Conservation (phyloP, 2,888 invertebrate genomes). For the Serripes groenlandicus region DNA sequence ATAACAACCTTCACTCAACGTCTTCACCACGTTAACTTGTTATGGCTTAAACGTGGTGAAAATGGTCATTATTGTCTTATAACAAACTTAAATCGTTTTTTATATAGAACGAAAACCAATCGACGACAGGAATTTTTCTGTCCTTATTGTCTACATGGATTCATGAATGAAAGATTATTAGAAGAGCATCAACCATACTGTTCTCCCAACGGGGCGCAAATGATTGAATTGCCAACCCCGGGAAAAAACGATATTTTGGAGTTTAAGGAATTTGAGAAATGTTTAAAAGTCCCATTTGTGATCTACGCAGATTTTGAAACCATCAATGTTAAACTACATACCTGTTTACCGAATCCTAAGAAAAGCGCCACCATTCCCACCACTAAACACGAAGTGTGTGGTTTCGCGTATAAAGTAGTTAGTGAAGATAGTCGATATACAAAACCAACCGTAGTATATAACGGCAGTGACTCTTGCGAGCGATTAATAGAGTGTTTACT, state of each 20-base stretch:
- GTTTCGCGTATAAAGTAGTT: slow-evolving; percentile 49
- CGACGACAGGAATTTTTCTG: slow-evolving; percentile 29
- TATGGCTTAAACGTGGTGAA: slow-evolving; percentile 40
- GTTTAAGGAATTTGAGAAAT: slow-evolving; percentile 49
- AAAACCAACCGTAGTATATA: slow-evolving; percentile 47
- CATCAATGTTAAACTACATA: slow-evolving; percentile 24
- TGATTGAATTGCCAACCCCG: slow-evolving; percentile 34
- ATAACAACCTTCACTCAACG: slow-evolving; percentile 22
- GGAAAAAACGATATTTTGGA: slow-evolving; percentile 22
- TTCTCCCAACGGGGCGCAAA: slow-evolving; percentile 39
- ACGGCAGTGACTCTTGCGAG: slow-evolving; percentile 28
- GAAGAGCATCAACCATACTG: slow-evolving; percentile 40
- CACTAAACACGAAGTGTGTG: slow-evolving; percentile 42
- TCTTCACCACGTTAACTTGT: slow-evolving; percentile 54
- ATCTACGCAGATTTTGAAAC: slow-evolving; percentile 53
- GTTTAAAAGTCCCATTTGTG: slow-evolving; percentile 38
- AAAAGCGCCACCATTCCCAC: slow-evolving; percentile 10
- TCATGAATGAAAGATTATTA: slow-evolving; percentile 11
- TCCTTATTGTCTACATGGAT: slow-evolving; percentile 47
- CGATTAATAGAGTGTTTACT: slow-evolving; percentile 25
- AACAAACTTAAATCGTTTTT: slow-evolving; percentile 45
- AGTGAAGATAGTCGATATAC: slow-evolving; percentile 38
- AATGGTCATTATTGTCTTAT: slow-evolving; percentile 53
- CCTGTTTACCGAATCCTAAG: slow-evolving; percentile 37
- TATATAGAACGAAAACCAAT: slow-evolving; percentile 38